Conservation (phyloP, 2,888 invertebrate genomes). For the Ditula angustiorana region DNA sequence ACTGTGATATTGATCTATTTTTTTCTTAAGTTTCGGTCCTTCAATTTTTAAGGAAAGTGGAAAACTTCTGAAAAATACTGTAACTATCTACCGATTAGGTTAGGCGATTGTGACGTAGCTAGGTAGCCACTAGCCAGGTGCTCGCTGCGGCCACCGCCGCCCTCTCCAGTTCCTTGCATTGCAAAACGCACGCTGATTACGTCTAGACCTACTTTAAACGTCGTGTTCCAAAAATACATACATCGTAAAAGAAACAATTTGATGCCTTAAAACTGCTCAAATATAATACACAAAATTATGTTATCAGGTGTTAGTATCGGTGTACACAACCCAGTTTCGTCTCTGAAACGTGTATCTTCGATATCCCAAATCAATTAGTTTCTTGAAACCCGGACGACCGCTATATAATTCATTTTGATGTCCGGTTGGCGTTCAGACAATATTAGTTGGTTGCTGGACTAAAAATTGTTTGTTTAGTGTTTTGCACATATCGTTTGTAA, state of each 20-base stretch:
- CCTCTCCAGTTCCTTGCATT: slow-evolving; percentile 19
- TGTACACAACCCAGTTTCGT: slow-evolving; percentile 25
- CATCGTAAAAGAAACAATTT: not conserved
- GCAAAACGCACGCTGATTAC: slow-evolving; percentile 1
- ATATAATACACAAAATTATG: not conserved
- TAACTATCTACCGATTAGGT: not conserved
- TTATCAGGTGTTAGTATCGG: not conserved
- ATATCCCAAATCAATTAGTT: slow-evolving; percentile 56
- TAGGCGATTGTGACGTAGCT: too few relatives aligned
- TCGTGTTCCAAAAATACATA: slow-evolving; percentile 1
- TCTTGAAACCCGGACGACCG: slow-evolving; percentile 45
- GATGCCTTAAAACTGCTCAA: not conserved
- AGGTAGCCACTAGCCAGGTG: not conserved
- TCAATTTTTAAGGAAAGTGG: too few relatives aligned
- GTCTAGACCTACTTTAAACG: slow-evolving; percentile 16
- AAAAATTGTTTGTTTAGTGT: slow-evolving; percentile 4
- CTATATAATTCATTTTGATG: slow-evolving; percentile 54
- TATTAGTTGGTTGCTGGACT: slow-evolving; percentile 17
- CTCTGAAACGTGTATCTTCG: slow-evolving; percentile 45
- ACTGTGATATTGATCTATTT: not conserved
- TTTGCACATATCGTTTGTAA: not conserved
- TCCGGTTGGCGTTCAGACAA: slow-evolving; percentile 37
- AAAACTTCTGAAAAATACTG: not conserved
- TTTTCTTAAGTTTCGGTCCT: not conserved
- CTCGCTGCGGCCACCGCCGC: slow-evolving; percentile 5